Conservation (phyloP, 2,888 invertebrate genomes). For the Cartodere bifasciata region DNA sequence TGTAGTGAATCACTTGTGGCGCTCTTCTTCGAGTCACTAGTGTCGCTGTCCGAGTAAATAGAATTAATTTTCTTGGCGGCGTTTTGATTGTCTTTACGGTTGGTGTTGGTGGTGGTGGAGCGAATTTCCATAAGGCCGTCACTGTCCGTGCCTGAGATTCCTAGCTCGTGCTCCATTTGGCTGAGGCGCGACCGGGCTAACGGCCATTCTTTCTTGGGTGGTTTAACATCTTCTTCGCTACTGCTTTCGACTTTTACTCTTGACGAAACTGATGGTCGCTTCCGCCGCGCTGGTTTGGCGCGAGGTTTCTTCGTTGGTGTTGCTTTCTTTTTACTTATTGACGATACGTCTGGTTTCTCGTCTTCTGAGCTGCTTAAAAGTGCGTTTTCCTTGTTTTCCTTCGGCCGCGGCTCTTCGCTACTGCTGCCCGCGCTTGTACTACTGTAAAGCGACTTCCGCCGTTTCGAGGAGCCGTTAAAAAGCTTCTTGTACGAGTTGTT, state of each 20-base stretch:
- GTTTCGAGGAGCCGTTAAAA: constrained; percentile 56
- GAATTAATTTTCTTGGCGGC: constrained; percentile 52
- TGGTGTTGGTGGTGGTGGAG: constrained; percentile 31
- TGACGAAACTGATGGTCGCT: constrained; percentile 26
- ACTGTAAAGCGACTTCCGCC: constrained; percentile 48
- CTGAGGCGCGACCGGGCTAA: constrained; percentile 45
- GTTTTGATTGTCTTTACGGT: constrained; percentile 31
- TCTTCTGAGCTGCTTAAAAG: constrained; percentile 38
- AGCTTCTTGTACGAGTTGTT: constrained; percentile 62
- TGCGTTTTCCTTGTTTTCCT: constrained; percentile 38
- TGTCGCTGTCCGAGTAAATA: constrained; percentile 75
- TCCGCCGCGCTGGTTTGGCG: constrained; percentile 25
- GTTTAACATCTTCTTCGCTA: constrained; percentile 46
- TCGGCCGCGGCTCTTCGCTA: constrained; percentile 30
- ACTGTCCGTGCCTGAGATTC: constrained; percentile 59
- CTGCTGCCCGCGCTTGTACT: constrained; percentile 45
- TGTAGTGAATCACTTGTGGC: constrained; percentile 53
- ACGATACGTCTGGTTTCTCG: constrained; percentile 37
- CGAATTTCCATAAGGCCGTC: constrained; percentile 62
- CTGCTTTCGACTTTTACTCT: constrained; percentile 41
- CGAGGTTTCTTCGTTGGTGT: constrained; percentile 22
- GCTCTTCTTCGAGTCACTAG: constrained; percentile 43
- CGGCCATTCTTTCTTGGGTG: constrained; percentile 35
- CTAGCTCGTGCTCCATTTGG: constrained; percentile 65
- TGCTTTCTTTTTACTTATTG: constrained; percentile 32